Percentiles rank a stretch among this genome's conserved stretches.
Evolutionary conservation across 2,888 invertebrate species (phyloP).

Genomic region (Lydus trimaculatus): DNA sequence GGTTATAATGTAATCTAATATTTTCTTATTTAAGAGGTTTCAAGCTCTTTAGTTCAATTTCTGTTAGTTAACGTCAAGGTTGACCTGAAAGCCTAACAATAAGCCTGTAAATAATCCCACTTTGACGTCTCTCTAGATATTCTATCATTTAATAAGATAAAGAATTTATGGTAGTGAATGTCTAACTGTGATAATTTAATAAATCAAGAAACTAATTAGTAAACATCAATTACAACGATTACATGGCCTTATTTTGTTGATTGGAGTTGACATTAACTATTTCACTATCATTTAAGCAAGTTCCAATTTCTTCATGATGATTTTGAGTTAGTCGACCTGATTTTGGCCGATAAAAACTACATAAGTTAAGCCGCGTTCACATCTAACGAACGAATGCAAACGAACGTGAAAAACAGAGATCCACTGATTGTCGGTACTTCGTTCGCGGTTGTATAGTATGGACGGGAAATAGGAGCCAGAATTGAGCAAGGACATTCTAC

Average conservation of each 20-base stretch:
- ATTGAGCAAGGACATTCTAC: no score
- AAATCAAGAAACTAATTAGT: conserved; percentile 15
- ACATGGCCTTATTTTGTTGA: conserved; percentile 13
- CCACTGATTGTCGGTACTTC: no score
- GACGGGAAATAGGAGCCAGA: no score
- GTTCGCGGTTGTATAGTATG: no score
- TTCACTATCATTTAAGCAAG: no score
- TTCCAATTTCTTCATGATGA: no score
- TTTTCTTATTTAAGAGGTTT: conserved; percentile 10
- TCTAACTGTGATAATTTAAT: conserved; percentile 23
- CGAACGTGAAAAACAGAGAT: no score
- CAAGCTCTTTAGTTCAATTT: conserved; percentile 11
- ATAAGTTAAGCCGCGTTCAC: no score
- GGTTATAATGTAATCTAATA: neutral
- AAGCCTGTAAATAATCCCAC: neutral
- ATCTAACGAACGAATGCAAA: no score
- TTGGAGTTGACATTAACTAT: conserved; percentile 16
- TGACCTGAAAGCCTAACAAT: conserved; percentile 32
- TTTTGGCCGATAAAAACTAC: no score
- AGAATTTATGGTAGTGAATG: conserved; percentile 27
- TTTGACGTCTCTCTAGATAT: neutral
- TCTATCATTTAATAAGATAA: conserved; percentile 33
- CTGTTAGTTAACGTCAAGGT: conserved; percentile 22
- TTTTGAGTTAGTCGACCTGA: no score
- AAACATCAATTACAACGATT: conserved; percentile 23